Evolutionary conservation across 30 jellyfish, hydroid and myxozoan genomes (phyloP), one percentile per base, ranked within the genome.

Genomic region (Nemopilema nomurai): DNA sequence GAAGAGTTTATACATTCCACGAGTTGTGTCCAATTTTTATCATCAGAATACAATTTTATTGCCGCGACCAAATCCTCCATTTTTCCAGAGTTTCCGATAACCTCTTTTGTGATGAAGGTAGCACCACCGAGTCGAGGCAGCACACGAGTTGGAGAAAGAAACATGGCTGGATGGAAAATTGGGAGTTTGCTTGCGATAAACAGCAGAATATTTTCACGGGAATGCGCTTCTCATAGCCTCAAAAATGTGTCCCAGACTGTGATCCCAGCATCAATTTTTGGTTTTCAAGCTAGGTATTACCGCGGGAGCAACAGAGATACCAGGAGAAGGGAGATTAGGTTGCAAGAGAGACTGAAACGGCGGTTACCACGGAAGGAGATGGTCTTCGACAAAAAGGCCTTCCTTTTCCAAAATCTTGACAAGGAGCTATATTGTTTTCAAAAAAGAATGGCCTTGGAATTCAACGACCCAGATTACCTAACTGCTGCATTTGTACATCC

Each of bases 41-140:
- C 98, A 21, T 80, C 93, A 24, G 97, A 93, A 80, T 81, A 93
- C 7, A 89, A 87, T 71, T 89, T 93, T 31, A 93, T 92, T 26
- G 98, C 93, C 13, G 98, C 91, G 18, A 93, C 96, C 74, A 93
- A 84, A 27, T 93, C 98, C 93, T 93, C 98, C 98, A 93, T 93
- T 69, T 80, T 80, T 13, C 17, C n/a, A n/a, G n/a, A n/a, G n/a
- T n/a, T n/a, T n/a, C 25, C 27, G 21, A 19, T 27, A 25, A 70
- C 70, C 81, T 67, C 89, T 51, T 24, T 63, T 67, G 30, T n/a
- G n/a, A n/a, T n/a, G 9, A 23, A 24, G 27, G 64, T 21, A 17
- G 6, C 64, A 32, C 0, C 27, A 9, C 21, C 0, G 16, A 18
- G 71, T 22, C 72, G 26, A 17, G 17, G 63, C 16, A 1, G 17